phyloP scores from a whole-genome alignment of 2,113 vertebrate genomes.

The Capreolus pygargus region DNA sequence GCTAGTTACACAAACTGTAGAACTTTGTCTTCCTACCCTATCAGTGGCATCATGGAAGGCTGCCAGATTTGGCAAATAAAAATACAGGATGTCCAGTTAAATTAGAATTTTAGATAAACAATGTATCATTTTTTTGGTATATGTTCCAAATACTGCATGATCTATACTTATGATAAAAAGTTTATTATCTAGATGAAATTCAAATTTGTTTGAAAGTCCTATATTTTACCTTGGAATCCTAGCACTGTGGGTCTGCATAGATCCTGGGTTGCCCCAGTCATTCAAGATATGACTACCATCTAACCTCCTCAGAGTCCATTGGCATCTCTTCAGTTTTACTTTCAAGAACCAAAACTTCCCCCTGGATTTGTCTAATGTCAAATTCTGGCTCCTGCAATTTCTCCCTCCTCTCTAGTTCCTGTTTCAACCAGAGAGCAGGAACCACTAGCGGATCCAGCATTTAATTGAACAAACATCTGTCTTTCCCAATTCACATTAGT shows the following conservation, averaged over 20 bases:
- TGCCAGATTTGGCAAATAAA: not conserved
- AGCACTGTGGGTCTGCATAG: not conserved
- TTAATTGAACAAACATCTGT: not conserved
- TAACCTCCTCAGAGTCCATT: not conserved
- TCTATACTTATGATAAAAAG: not conserved
- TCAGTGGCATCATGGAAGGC: not conserved
- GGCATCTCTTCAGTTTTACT: not conserved
- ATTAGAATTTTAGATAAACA: slow-evolving; percentile 12
- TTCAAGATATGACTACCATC: not conserved
- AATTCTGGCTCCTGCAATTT: not conserved
- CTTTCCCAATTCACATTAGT: slow-evolving; percentile 28
- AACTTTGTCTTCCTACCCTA: not conserved
- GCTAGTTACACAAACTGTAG: not conserved
- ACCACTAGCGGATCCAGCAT: not conserved
- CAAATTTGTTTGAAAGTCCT: not conserved
- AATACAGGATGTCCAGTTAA: not conserved
- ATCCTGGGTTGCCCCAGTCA: not conserved
- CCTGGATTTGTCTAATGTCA: not conserved
- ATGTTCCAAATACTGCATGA: not conserved
- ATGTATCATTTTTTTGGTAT: not conserved
- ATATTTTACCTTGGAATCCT: not conserved
- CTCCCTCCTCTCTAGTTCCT: not conserved
- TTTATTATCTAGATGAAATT: not conserved
- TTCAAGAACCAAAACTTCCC: not conserved
- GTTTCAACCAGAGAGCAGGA: not conserved